Evolutionary conservation across 2,797 vertebrate genomes (phyloP), one percentile per base, ranked within the genome.

Genomic region (Fratercula arctica): DNA sequence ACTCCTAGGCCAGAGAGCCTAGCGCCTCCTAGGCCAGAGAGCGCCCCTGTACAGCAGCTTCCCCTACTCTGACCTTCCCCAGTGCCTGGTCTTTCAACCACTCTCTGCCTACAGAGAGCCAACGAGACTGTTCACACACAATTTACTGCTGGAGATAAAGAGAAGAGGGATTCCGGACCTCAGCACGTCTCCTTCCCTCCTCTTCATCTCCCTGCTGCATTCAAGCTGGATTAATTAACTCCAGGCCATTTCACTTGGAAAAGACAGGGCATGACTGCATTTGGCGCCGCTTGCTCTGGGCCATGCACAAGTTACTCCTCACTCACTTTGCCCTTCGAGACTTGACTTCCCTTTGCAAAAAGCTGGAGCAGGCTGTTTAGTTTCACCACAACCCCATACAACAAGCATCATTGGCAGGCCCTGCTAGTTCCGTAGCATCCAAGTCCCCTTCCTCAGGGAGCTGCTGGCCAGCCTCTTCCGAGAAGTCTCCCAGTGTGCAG

Each of bases 81-180:
- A 5, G 9, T 6, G 15, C n/a, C 46, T 56, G 12, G 67, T 51
- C 35, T 63, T 73, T n/a, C 67, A 85, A 13, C 16, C 24, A 11
- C 16, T 79, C 33, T 33, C 64, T 35, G 41, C 18, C 70, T 23
- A 19, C 8, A 56, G 21, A 78, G n/a, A 23, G 31, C 25, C 67
- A 41, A 10, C 1, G 0, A 54, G 12, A 10, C 24, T 41, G 39
- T 24, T 59, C 21, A 39, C 7, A 7, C 14, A n/a, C 4, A 0
- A 7, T 63, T 39, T 37, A 25, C 72, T 46, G n/a, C 23, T 31
- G 25, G 50, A 92, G 37, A 54, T 15, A 17, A 63, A 87, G 20
- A 13, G 13, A 29, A 54, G 12, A 75, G 6, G 29, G 61, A 66
- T 45, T 69, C 39, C n/a, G 37, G 43, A 86, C 16, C 14, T 35